A percentile compares a stretch with the other conserved stretches of the same genome.
phyloP scores from a whole-genome alignment of 2,888 invertebrate species.

The Linyphia triangularis region DNA sequence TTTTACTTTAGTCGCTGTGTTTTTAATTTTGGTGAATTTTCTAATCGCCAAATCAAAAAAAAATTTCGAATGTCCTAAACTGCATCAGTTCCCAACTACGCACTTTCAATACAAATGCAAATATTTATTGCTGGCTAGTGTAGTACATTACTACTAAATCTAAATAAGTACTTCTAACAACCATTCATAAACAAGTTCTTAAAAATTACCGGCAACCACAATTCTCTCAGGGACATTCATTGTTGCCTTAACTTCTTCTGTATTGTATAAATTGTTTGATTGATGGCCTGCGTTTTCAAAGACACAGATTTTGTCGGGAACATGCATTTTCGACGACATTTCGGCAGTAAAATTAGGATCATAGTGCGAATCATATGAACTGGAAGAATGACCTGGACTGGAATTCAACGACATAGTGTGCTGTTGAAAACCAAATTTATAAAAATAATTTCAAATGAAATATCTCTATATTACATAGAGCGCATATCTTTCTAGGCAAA shows the following conservation, averaged over 20 bases:
- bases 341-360: slow-evolving; percentile 88
- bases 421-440: not conserved
- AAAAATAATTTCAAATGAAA: not conserved
- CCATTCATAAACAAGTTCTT: too few relatives aligned
- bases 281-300: slow-evolving; percentile 79
- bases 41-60: too few relatives aligned
- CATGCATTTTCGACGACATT: slow-evolving; percentile 89
- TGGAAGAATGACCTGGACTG: slow-evolving; percentile 62
- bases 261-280: slow-evolving; percentile 1
- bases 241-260: slow-evolving; percentile 56
- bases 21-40: too few relatives aligned
- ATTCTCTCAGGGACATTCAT: slow-evolving; percentile 97
- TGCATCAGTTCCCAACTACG: too few relatives aligned
- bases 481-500: too few relatives aligned
- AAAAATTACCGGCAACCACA: slow-evolving; percentile 88
- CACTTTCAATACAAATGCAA: too few relatives aligned
- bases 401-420: slow-evolving; percentile 56
- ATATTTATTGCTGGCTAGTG: too few relatives aligned
- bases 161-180: not conserved
- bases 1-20: too few relatives aligned
- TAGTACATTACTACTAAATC: too few relatives aligned
- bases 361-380: slow-evolving; percentile 78
- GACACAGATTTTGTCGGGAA: slow-evolving; percentile 89
- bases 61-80: too few relatives aligned
- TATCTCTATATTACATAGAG: too few relatives aligned